These are phyloP conservation scores for Ophraella communa DNA, from an alignment of 2,888 invertebrate genomes.

Conservation along the genomic window DNA sequence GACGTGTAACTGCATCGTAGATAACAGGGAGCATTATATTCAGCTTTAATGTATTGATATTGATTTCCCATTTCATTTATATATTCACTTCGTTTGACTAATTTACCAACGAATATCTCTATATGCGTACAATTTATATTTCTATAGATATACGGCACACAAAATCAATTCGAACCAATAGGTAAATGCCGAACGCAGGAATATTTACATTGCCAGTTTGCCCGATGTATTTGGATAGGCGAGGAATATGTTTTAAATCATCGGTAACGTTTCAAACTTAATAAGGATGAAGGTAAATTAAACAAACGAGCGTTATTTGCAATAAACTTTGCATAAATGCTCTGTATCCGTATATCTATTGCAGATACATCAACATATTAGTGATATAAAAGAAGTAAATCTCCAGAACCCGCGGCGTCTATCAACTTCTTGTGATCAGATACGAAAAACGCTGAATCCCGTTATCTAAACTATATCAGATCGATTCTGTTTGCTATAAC, in stretches of 20 bases:
- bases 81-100: conserved; percentile 39
- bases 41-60: conserved; percentile 48
- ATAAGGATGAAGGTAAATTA: neutral
- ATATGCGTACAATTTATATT: conserved; percentile 18
- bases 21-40: conserved; percentile 48
- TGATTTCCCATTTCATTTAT: conserved; percentile 46
- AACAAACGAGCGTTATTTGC: neutral
- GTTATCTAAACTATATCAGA: too few species aligned
- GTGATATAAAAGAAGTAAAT: too few species aligned
- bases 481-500: too few species aligned
- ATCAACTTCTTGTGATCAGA: too few species aligned
- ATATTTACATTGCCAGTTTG: conserved; percentile 10
- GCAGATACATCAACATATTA: too few species aligned
- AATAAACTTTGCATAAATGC: neutral
- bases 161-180: conserved; percentile 21
- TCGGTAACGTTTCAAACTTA: neutral
- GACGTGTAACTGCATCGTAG: conserved; percentile 47
- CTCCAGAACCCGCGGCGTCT: too few species aligned
- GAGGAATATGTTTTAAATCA: neutral
- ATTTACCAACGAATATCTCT: conserved; percentile 32
- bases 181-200: conserved; percentile 11
- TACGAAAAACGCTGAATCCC: too few species aligned
- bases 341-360: too few species aligned
- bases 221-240: conserved; percentile 2
- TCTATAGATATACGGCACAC: conserved; percentile 16